These are phyloP conservation scores for Lasioglossum lativentre DNA, from an alignment of 2,888 invertebrate genomes.

Conservation along the genomic window DNA sequence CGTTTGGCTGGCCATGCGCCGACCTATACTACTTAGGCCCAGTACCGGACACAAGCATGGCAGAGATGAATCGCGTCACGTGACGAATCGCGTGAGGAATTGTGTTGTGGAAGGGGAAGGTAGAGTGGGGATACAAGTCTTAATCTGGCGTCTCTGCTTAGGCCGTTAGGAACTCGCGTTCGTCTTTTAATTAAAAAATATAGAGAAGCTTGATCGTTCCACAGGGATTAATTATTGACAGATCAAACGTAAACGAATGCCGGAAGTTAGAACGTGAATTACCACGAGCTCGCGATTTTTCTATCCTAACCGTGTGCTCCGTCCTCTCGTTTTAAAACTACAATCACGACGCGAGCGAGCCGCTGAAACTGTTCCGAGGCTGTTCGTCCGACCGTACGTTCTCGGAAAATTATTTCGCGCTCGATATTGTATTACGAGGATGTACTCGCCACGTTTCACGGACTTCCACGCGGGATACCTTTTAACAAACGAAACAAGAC, in stretches of 20 bases:
- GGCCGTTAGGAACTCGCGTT: neutral
- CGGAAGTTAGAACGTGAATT: neutral
- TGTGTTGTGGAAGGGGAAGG: too few species aligned
- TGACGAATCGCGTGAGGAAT: too few species aligned
- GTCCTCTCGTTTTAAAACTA: neutral
- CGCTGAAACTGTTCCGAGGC: neutral
- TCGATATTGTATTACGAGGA: slow-evolving; percentile 3
- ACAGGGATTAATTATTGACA: neutral
- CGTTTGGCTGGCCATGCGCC: too few species aligned
- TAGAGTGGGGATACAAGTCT: too few species aligned
- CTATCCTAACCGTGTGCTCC: neutral
- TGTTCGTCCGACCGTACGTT: neutral
- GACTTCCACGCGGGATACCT: neutral
- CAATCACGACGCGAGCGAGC: neutral
- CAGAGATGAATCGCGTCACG: too few species aligned
- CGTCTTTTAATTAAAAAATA: neutral
- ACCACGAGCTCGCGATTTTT: neutral
- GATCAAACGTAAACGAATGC: neutral
- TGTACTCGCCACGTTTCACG: neutral
- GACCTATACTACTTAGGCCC: too few species aligned
- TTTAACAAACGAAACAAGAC: neutral
- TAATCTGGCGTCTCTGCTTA: too few species aligned
- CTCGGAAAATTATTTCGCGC: neutral
- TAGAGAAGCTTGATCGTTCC: too few species aligned
- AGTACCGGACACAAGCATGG: too few species aligned